phyloP scores from a whole-genome alignment of 2,113 vertebrate genomes.

The Drymodes brunneopygia region DNA sequence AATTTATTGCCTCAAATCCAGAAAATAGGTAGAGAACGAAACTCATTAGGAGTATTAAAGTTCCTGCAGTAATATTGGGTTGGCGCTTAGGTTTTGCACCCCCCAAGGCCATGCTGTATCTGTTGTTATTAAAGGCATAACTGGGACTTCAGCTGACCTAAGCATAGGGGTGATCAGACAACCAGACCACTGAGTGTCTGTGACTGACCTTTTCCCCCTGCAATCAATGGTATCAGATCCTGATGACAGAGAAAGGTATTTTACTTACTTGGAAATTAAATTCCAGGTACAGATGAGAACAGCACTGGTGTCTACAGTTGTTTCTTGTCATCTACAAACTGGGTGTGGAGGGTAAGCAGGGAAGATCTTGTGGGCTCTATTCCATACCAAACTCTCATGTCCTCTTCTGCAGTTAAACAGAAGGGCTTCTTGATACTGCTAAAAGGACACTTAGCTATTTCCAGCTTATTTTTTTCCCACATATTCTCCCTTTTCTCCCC shows the following conservation, averaged over 20 bases:
- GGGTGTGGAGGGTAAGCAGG: background rate
- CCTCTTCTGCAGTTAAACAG: background rate
- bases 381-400: background rate
- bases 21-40: background rate
- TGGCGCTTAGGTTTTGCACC: background rate
- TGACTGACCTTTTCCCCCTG: too few relatives aligned
- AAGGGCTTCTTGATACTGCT: background rate
- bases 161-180: background rate
- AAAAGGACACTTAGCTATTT: background rate
- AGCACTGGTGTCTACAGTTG: background rate
- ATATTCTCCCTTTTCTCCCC: background rate
- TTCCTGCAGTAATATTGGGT: background rate
- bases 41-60: background rate
- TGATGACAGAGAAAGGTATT: background rate
- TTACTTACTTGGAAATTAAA: background rate
- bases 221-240: rapidly evolving
- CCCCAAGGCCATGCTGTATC: background rate
- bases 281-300: background rate
- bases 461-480: rapidly evolving
- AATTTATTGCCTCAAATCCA: background rate
- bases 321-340: background rate
- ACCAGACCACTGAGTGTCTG: background rate
- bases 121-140: background rate
- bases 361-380: background rate
- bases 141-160: background rate